Evolutionary conservation across 1,140 invertebrate genomes (phyloP), one percentile per base, ranked within the genome.

Genomic region (Scaptomyza hsui): DNA sequence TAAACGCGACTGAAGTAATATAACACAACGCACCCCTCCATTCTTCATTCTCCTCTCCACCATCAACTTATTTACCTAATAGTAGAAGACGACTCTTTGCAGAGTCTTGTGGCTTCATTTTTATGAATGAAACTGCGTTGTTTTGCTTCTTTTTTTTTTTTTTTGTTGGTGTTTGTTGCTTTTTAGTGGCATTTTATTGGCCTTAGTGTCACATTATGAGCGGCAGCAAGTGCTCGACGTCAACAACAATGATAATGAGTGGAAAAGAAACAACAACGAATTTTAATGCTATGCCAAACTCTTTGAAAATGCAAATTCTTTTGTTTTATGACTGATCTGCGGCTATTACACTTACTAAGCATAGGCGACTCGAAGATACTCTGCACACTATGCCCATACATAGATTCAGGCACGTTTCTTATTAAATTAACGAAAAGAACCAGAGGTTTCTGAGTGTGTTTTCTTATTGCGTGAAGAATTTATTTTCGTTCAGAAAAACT

Each of bases 121-220:
- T 82, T 82, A 88, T 88, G 82, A 86, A 86, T 86, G 81, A 88
- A 78, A 67, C 48, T 69, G 32, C 42, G 51, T 44, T 67, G 10
- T 21, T 55, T 52, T 29, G 48, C 21, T 42, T 47, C 44, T 47
- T 13, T 24, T 29, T 21, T 35, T 29, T 42, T 47, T 18, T 53
- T 39, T 32, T 53, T 21, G n/a, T 35, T 51, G 32, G 26, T 41
- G 68, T 68, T 56, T 65, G 61, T 71, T 62, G 73, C 49, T 75
- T 76, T 74, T 81, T 64, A 86, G 76, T 67, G 53, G 18, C 45
- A 41, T 77, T 77, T 77, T 86, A 85, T 80, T 80, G 64, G 53
- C 39, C 56, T 55, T 64, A 37, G 32, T 37, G 75, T 37, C 79
- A 55, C 79, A 78, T 74, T 82, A 78, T 73, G 53, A 29, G 74